These are phyloP conservation scores for Invenusta paracnida DNA, from an alignment of 2,888 invertebrate genomes.

Conservation along the genomic window DNA sequence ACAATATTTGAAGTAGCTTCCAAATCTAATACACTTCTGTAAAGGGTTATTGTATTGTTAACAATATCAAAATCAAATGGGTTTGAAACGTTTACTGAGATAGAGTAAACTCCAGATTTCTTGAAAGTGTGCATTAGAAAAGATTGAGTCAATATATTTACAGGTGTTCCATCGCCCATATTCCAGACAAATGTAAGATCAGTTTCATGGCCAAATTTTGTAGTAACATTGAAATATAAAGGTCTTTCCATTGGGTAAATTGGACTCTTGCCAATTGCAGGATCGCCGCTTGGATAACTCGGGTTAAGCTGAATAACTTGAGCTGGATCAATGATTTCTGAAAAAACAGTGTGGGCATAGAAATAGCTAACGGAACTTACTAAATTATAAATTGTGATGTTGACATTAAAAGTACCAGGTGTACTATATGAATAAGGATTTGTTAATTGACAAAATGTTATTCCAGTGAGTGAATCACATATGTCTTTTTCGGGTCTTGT, in stretches of 20 bases:
- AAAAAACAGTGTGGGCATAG: not conserved
- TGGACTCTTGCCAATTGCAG: not conserved
- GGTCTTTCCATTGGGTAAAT: not conserved
- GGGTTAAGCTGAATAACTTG: not conserved
- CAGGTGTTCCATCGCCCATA: not conserved
- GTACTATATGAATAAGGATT: not conserved
- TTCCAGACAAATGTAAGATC: not conserved
- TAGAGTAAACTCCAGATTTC: not conserved
- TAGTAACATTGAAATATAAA: not conserved
- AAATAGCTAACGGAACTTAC: not conserved
- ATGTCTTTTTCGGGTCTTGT: not conserved
- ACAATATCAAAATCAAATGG: not conserved
- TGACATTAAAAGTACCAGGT: not conserved
- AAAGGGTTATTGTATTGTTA: not conserved
- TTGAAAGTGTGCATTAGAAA: not conserved
- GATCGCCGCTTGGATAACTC: not conserved
- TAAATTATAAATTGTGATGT: not conserved
- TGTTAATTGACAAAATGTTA: not conserved
- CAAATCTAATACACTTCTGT: not conserved
- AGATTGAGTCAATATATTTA: not conserved
- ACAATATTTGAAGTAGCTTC: not conserved
- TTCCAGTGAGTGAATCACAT: not conserved
- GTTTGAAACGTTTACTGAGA: not conserved
- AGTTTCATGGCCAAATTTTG: not conserved
- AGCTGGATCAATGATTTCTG: not conserved